Evolutionary conservation across 2,888 invertebrate species (phyloP), one percentile per base, ranked within the genome.

Genomic region (Diarsia brunnea): DNA sequence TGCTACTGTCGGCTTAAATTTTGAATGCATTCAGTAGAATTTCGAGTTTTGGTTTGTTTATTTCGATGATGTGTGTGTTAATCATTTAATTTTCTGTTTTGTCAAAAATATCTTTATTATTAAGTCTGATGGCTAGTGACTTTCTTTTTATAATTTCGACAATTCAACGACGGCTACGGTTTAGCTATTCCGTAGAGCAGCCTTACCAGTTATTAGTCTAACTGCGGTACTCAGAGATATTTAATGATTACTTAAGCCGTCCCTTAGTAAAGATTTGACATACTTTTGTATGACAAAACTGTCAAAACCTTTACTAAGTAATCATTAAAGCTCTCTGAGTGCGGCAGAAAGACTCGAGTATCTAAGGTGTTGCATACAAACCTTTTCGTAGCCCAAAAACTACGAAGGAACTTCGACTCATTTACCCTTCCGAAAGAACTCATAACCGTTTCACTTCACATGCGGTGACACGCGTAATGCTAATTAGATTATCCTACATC

Each of bases 401-500:
- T 21, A 24, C 24, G 12, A 38, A 31, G 67, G 60, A 45, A 55
- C 2, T 31, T 47, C 53, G 64, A 5, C 51, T n/a, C 4, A 12
- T 73, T 70, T 0, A n/a, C 49, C 75, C 65, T 81, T 78, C 73
- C n/a, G 45, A 65, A 27, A 55, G 24, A 55, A 11, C 31, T 51
- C 43, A 24, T 7, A 45, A 19, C 10, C 19, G 66, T 66, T 51
- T 58, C 43, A 58, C 85, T 86, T 80, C 65, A 71, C 82, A 78
- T 68, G 65, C 51, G 21, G 64, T 74, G 80, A 72, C 79, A 76
- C 31, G 63, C 66, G 65, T 73, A 60, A 49, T 38, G 51, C 61
- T 84, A 87, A 87, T 88, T 86, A 81, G 78, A 86, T 87, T 88
- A 87, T 79, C 75, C 73, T 75, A 75, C 73, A 78, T 31, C 78